Base-by-base conservation (phyloP, 2,888 invertebrate species). In the Hetaerina titia region DNA sequence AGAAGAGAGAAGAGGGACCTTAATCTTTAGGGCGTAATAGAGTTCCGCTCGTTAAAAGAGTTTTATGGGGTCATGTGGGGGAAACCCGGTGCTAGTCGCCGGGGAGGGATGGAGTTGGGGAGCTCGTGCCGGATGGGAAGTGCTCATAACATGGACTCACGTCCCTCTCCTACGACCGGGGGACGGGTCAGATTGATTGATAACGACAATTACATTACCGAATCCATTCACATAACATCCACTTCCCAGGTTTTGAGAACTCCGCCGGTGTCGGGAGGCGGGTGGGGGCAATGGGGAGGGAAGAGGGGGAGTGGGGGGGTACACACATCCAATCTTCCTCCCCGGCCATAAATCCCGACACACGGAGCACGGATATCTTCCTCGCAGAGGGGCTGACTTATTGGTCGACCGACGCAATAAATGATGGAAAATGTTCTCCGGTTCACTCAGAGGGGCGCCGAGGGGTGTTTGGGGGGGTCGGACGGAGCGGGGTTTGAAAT, bases 351-450 rank as follows among this genome's bases (percentile, higher is more conserved):
- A 81, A 81, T 81, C 81, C 81, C 9, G 81, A 31, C 25, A 45
- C 45, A 45, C 25, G 22, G n/a, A n/a, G n/a, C 22, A 19, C 69
- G 69, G 69, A 69, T 69, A n/a, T 69, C 81, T 81, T 31, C 31
- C 31, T 69, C 69, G 7, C 19, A 6, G 15, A 13, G 15, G 31
- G 31, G 81, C 81, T 81, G 81, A 81, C 81, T 81, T 81, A 81
- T 81, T 81, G 81, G 81, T 81, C 81, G 81, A 15, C 81, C 81
- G 81, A 81, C 25, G 81, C 81, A 81, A 31, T 81, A 81, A 81
- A 81, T 81, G 81, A 81, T 81, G 81, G 81, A 81, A 81, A 81
- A 81, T 81, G 81, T 25, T 81, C 81, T 31, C 11, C 81, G 81
- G 81, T 31, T 81, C 81, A 81, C 9, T 31, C 45, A 25, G 81